phyloP scores from a whole-genome alignment of 2,113 vertebrate species.

The Eleginops maclovinus region DNA sequence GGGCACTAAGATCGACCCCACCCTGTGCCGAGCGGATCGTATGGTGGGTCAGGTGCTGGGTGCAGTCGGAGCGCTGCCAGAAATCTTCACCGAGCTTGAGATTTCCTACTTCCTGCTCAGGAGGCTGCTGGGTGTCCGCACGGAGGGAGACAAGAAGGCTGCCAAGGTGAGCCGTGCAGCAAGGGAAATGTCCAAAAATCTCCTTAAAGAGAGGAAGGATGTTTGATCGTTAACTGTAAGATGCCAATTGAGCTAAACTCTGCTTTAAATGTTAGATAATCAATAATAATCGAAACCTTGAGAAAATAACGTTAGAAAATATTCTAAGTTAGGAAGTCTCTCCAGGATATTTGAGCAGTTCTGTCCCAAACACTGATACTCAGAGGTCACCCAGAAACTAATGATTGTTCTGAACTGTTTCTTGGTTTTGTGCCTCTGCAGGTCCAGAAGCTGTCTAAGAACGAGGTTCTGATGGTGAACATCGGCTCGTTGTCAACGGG shows the following conservation, averaged over 20 bases:
- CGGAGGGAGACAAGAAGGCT: conserved; percentile 98
- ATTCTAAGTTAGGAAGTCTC: too few relatives aligned
- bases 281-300: too few relatives aligned
- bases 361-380: too few relatives aligned
- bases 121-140: conserved; percentile 94
- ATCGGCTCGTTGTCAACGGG: conserved; percentile 98
- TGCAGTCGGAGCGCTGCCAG: conserved; percentile 94
- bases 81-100: conserved; percentile 98
- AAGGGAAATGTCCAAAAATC: not conserved
- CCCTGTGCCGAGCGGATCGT: conserved; percentile 95
- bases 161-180: conserved; percentile 87
- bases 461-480: conserved; percentile 99
- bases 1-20: conserved; percentile 98
- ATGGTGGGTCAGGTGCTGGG: conserved; percentile 99
- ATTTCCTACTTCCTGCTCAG: conserved; percentile 97
- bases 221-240: not conserved
- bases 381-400: too few relatives aligned
- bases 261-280: too few relatives aligned
- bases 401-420: too few relatives aligned
- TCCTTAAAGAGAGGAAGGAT: not conserved
- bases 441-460: conserved; percentile 99
- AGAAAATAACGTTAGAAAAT: too few relatives aligned
- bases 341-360: too few relatives aligned
- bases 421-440: conserved; percentile 52
- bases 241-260: too few relatives aligned